Evolutionary conservation across 2,888 invertebrate genomes (phyloP).

Genomic region (Diarsia brunnea): DNA sequence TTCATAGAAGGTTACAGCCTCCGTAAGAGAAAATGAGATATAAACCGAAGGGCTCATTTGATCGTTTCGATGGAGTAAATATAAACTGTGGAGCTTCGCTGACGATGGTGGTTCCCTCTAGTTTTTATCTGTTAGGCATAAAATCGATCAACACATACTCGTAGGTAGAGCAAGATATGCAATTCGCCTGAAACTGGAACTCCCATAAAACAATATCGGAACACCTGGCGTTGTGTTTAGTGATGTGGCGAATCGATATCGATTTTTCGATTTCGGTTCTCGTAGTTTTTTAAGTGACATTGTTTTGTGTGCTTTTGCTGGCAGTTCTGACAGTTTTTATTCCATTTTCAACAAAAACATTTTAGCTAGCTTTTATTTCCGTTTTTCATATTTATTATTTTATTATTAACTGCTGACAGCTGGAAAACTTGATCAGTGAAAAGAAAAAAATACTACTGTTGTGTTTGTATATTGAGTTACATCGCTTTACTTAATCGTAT

Average conservation of each 20-base stretch:
- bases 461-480: background rate
- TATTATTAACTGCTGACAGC: background rate
- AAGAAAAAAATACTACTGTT: background rate
- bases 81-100: constrained; percentile 31
- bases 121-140: constrained; percentile 41
- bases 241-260: constrained; percentile 47
- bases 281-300: constrained; percentile 1
- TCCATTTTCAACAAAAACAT: constrained; percentile 3
- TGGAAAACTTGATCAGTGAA: background rate
- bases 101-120: constrained; percentile 31
- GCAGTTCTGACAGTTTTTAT: background rate
- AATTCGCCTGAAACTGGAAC: constrained; percentile 67
- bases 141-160: constrained; percentile 62
- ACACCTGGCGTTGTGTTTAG: constrained; percentile 68
- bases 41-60: constrained; percentile 18
- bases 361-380: background rate
- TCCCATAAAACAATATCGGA: constrained; percentile 73
- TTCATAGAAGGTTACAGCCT: background rate
- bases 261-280: constrained; percentile 9
- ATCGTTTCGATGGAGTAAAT: constrained; percentile 39
- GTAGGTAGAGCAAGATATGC: constrained; percentile 62
- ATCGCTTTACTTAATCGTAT: background rate
- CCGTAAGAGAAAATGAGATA: constrained; percentile 28
- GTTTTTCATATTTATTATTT: background rate
- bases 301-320: constrained; percentile 17